A percentile compares a stretch with the other conserved stretches of the same genome.
phyloP scores from a whole-genome alignment of 2,113 vertebrate species.

The Pachycephala philippinensis region DNA sequence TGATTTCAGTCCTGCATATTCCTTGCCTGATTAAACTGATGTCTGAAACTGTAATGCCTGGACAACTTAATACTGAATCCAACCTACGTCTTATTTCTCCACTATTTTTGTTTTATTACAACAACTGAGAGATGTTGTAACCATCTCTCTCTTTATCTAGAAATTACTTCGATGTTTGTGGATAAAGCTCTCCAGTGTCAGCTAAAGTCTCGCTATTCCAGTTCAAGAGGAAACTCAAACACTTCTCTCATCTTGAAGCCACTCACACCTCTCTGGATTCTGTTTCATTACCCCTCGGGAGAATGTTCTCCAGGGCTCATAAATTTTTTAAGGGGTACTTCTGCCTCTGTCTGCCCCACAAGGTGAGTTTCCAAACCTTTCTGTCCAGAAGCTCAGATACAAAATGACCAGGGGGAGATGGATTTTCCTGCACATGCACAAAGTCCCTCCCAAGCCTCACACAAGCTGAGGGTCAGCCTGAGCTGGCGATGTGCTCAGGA shows the following conservation, averaged over 20 bases:
- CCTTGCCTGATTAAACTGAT: neutral
- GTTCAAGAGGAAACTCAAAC: neutral
- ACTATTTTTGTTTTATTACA: neutral
- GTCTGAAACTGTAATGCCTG: neutral
- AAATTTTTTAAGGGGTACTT: neutral
- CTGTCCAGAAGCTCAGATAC: neutral
- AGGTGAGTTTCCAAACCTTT: neutral
- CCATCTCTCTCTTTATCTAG: neutral
- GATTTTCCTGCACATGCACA: fast-evolving
- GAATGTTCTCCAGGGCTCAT: neutral
- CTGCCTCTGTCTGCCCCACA: neutral
- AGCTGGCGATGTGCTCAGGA: neutral
- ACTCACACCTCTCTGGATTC: neutral
- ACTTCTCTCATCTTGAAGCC: neutral
- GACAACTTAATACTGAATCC: neutral
- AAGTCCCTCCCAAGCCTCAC: neutral
- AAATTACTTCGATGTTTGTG: neutral
- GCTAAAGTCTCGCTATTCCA: neutral
- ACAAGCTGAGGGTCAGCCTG: neutral
- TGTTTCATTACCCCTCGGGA: neutral
- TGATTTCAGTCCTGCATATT: neutral
- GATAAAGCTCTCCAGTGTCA: neutral
- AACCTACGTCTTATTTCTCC: neutral
- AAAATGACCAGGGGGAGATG: fast-evolving
- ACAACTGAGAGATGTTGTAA: neutral